A percentile compares a stretch with the other conserved stretches of the same genome.
Evolutionary conservation across 2,797 vertebrate genomes (phyloP).

Genomic region (Phataginus tricuspis): DNA sequence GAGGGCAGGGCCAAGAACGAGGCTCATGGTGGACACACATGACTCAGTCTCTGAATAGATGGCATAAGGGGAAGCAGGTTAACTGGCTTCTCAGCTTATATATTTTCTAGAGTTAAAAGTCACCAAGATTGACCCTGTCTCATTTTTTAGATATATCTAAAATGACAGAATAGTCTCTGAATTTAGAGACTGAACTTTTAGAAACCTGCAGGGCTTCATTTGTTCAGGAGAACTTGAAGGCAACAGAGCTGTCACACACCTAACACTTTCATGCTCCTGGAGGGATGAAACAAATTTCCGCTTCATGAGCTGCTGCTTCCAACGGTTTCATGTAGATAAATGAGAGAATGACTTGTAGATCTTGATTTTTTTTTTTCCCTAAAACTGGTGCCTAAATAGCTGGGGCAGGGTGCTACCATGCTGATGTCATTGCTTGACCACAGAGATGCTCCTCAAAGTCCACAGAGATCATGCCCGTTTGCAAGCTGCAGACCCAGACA

Average conservation of each 20-base stretch:
- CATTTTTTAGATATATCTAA: neutral
- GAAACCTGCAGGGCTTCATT: neutral
- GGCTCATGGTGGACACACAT: accelerated
- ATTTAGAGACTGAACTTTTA: neutral
- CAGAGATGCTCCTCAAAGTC: neutral
- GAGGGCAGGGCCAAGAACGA: neutral
- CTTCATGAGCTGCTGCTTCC: neutral
- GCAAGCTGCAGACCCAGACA: neutral
- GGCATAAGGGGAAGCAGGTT: neutral
- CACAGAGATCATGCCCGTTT: accelerated
- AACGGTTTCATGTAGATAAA: neutral
- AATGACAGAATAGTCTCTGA: neutral
- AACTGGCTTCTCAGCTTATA: neutral
- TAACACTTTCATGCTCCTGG: neutral
- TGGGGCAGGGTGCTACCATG: neutral
- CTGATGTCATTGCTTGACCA: neutral
- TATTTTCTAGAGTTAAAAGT: neutral
- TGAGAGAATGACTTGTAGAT: neutral
- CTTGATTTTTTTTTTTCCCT: neutral
- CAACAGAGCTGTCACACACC: neutral
- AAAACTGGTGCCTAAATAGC: neutral
- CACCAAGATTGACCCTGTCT: neutral
- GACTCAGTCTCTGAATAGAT: neutral
- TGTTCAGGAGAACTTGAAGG: neutral
- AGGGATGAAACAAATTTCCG: neutral